phyloP scores from a whole-genome alignment of 2,797 vertebrate species.

The Danio aesculapii region DNA sequence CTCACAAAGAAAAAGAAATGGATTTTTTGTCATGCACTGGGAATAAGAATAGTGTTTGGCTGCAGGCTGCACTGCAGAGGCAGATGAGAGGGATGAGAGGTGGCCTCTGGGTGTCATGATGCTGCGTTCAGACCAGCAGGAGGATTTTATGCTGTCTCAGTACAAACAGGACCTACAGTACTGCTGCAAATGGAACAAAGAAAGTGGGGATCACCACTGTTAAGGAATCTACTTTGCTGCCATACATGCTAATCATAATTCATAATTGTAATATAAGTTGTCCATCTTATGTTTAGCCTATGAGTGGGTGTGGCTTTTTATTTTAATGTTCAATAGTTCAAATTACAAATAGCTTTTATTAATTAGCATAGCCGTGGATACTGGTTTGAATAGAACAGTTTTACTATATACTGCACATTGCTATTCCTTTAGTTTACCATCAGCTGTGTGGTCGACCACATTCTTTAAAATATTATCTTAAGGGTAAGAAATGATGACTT shows the following conservation, averaged over 20 bases:
- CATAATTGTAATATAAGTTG: neutral
- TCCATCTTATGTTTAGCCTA: neutral
- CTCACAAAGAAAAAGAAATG: neutral
- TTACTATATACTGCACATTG: no score
- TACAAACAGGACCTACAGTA: neutral
- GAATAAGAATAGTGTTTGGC: neutral
- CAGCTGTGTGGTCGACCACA: no score
- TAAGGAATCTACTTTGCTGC: neutral
- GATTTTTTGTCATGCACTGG: neutral
- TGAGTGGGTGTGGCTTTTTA: neutral
- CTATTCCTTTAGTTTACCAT: no score
- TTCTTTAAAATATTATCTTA: no score
- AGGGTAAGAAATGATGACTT: no score
- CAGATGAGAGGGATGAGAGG: neutral
- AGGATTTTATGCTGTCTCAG: conserved; percentile 20
- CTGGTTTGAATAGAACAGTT: no score
- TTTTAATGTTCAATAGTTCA: neutral
- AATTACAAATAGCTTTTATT: no score
- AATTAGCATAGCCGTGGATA: no score
- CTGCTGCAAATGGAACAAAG: neutral
- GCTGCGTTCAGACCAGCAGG: neutral
- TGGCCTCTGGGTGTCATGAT: conserved; percentile 24
- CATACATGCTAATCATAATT: neutral
- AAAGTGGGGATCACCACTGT: neutral
- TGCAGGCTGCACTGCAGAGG: conserved; percentile 4